A percentile compares a stretch with the other conserved stretches of the same genome.
Evolutionary conservation across 2,888 invertebrate genomes (phyloP).

Genomic region (Pristionchus exspectatus): DNA sequence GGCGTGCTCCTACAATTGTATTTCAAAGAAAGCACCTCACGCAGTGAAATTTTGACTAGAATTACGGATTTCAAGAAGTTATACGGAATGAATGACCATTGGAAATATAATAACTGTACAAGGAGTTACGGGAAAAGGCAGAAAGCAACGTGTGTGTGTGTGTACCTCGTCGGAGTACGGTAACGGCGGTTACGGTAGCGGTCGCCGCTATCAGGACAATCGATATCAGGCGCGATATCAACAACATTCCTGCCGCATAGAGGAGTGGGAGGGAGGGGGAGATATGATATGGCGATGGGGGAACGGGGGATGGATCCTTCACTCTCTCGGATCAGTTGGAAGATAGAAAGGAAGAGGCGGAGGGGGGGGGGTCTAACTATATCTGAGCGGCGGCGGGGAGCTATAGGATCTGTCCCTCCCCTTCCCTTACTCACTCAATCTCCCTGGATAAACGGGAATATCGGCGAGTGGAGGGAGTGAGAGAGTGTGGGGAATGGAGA

Average conservation of each 20-base stretch:
- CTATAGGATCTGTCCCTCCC: conserved; percentile 32
- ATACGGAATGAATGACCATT: too few species aligned
- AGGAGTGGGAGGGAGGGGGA: not conserved
- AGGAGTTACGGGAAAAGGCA: not conserved
- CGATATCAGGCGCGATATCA: conserved; percentile 46
- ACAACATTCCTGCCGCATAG: conserved; percentile 50
- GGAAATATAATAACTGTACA: too few species aligned
- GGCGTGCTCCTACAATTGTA: conserved; percentile 18
- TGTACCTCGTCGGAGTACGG: conserved; percentile 24
- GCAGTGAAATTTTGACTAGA: not conserved
- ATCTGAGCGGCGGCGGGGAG: not conserved
- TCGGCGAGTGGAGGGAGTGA: not conserved
- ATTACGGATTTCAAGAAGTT: too few species aligned
- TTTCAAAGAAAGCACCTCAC: not conserved
- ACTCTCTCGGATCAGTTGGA: not conserved
- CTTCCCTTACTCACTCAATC: not conserved
- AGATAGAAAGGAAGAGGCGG: not conserved
- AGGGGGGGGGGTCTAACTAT: conserved; percentile 47
- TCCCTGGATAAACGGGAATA: not conserved
- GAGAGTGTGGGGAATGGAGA: not conserved
- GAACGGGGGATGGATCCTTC: not conserved
- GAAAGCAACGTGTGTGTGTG: not conserved
- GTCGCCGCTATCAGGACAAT: not conserved
- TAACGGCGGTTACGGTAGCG: not conserved
- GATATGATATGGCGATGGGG: conserved; percentile 12